Conservation (phyloP, 2,797 vertebrate species). For the Urocyon cinereoargenteus region DNA sequence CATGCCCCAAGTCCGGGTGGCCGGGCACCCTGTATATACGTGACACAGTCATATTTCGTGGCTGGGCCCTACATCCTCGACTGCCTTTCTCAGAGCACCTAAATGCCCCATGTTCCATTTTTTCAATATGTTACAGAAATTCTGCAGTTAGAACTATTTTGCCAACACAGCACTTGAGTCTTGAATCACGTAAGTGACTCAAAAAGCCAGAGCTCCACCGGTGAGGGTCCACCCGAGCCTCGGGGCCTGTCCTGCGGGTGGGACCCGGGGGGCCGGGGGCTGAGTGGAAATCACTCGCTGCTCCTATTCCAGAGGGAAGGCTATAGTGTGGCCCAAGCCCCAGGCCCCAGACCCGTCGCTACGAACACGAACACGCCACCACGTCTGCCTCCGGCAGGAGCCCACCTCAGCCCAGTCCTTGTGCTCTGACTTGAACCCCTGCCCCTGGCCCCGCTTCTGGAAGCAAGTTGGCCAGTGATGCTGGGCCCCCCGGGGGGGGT, state of each 20-base stretch:
- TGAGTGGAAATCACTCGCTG: not conserved
- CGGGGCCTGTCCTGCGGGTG: not conserved
- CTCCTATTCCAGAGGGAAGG: not conserved
- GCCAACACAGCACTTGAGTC: not conserved
- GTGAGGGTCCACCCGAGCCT: not conserved
- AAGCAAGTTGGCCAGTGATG: not conserved
- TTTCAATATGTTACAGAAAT: not conserved
- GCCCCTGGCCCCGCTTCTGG: no score
- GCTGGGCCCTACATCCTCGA: not conserved
- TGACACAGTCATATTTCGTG: not conserved
- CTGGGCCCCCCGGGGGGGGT: not conserved
- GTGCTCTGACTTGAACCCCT: not conserved
- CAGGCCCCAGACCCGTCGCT: not conserved
- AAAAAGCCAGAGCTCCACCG: not conserved
- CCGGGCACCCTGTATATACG: not conserved
- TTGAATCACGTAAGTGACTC: not conserved
- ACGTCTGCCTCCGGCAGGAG: not conserved
- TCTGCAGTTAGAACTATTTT: conserved; percentile 13
- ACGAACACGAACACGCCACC: not conserved
- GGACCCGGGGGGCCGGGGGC: no score
- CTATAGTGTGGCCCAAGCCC: not conserved
- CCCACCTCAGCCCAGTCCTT: not conserved
- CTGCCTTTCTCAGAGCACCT: not conserved
- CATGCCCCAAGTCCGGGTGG: not conserved
- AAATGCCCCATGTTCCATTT: not conserved